phyloP scores from a whole-genome alignment of 2,797 vertebrate species.

The Melanotaenia maccullochi region DNA sequence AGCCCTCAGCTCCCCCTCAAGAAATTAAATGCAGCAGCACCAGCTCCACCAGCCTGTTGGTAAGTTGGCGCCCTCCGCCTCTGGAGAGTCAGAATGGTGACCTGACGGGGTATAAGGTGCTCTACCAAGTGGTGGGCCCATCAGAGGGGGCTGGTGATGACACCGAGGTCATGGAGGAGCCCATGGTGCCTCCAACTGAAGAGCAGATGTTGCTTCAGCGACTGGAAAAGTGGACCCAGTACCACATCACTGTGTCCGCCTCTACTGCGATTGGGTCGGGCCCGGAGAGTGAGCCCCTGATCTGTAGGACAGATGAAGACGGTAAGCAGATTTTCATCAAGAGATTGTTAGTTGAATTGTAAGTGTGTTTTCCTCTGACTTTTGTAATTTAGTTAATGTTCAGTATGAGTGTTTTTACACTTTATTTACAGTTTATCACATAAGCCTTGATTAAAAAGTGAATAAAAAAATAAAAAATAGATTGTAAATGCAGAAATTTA shows the following conservation, averaged over 20 bases:
- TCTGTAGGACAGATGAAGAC: slow-evolving; percentile 95
- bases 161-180: slow-evolving; percentile 85
- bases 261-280: slow-evolving; percentile 91
- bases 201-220: slow-evolving; percentile 89
- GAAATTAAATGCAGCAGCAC: slow-evolving; percentile 96
- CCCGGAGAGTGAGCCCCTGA: slow-evolving; percentile 91
- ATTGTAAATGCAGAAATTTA: not conserved
- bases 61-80: slow-evolving; percentile 98
- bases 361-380: not conserved
- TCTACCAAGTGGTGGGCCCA: slow-evolving; percentile 89
- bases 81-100: slow-evolving; percentile 92
- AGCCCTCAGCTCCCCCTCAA: slow-evolving; percentile 98
- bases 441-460: not conserved
- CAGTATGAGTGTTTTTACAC: too few relatives aligned
- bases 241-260: slow-evolving; percentile 90
- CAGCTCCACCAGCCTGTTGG: slow-evolving; percentile 97
- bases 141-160: slow-evolving; percentile 80
- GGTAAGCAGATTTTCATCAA: slow-evolving; percentile 78
- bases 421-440: not conserved
- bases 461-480: too few relatives aligned
- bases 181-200: slow-evolving; percentile 84
- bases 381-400: not conserved
- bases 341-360: not conserved
- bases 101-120: slow-evolving; percentile 94
- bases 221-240: slow-evolving; percentile 97